These are phyloP conservation scores for Megalopta genalis DNA, from an alignment of 1,140 invertebrate genomes.

Conservation along the genomic window DNA sequence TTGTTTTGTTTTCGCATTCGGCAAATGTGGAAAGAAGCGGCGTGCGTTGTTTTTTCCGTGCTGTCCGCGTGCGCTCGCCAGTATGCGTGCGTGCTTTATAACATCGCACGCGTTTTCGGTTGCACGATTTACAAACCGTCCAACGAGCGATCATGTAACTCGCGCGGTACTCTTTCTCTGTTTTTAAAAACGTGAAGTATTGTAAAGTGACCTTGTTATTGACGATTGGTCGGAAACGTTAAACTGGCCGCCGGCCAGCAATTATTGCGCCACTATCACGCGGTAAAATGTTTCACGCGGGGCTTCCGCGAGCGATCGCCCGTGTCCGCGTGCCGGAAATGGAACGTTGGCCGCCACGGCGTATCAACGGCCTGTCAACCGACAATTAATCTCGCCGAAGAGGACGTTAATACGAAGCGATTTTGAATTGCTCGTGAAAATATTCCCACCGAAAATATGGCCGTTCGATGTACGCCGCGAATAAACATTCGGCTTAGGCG, in stretches of 20 bases:
- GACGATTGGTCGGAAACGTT: constrained; percentile 60
- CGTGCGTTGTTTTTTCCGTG: neutral
- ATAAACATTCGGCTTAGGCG: neutral
- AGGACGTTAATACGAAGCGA: neutral
- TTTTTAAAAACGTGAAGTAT: constrained; percentile 49
- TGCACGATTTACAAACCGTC: constrained; percentile 45
- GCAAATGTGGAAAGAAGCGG: neutral
- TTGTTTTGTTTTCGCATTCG: neutral
- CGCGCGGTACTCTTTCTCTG: neutral
- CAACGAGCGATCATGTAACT: constrained; percentile 51
- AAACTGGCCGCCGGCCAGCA: constrained; percentile 50
- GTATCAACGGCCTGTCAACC: constrained; percentile 25
- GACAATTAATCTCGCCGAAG: constrained; percentile 5
- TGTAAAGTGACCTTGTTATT: constrained; percentile 55
- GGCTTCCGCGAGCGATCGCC: neutral
- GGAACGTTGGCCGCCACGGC: neutral
- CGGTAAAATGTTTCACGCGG: constrained; percentile 54
- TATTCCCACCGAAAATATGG: neutral
- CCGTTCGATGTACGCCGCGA: neutral
- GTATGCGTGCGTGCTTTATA: too few relatives aligned
- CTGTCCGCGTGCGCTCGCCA: too few relatives aligned
- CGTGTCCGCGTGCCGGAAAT: neutral
- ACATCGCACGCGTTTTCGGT: neutral
- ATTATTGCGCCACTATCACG: constrained; percentile 50
- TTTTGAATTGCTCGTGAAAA: constrained; percentile 1